Conservation (phyloP, 2,888 invertebrate genomes). For the Pyralis farinalis region DNA sequence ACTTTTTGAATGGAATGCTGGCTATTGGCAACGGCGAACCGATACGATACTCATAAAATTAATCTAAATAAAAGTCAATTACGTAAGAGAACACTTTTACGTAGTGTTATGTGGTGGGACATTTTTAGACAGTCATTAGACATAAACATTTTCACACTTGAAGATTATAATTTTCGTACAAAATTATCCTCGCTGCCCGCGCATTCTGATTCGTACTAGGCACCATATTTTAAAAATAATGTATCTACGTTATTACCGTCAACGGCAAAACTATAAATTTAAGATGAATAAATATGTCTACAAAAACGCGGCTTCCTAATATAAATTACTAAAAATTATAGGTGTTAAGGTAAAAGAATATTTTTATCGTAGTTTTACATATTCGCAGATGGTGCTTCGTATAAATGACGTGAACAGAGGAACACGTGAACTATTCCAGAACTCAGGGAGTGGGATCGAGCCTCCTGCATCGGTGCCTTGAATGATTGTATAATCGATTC, state of each 20-base stretch:
- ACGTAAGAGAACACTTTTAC: constrained; percentile 43
- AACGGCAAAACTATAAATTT: constrained; percentile 12
- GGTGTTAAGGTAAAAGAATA: too few species aligned
- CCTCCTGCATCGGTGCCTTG: too few species aligned
- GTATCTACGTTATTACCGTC: constrained; percentile 13
- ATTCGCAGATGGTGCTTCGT: too few species aligned
- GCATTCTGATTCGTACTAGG: constrained; percentile 8
- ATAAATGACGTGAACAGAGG: too few species aligned
- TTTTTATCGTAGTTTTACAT: too few species aligned
- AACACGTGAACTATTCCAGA: too few species aligned
- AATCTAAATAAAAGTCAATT: constrained; percentile 43
- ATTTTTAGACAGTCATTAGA: constrained; percentile 34
- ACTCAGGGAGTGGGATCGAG: too few species aligned
- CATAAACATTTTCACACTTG: constrained; percentile 51
- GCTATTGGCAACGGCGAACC: constrained; percentile 18
- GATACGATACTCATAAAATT: constrained; percentile 36
- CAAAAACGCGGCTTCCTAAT: constrained; percentile 10
- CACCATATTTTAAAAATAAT: constrained; percentile 15
- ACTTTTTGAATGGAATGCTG: constrained; percentile 28
- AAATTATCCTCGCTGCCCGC: constrained; percentile 22
- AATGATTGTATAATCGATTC: too few species aligned
- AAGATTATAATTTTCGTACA: constrained; percentile 33
- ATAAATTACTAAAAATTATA: constrained; percentile 7
- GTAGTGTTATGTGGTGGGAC: constrained; percentile 35
- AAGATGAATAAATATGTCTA: constrained; percentile 8